Evolutionary conservation across 2,113 vertebrate genomes (phyloP).

Genomic region (Crotalus tigris): DNA sequence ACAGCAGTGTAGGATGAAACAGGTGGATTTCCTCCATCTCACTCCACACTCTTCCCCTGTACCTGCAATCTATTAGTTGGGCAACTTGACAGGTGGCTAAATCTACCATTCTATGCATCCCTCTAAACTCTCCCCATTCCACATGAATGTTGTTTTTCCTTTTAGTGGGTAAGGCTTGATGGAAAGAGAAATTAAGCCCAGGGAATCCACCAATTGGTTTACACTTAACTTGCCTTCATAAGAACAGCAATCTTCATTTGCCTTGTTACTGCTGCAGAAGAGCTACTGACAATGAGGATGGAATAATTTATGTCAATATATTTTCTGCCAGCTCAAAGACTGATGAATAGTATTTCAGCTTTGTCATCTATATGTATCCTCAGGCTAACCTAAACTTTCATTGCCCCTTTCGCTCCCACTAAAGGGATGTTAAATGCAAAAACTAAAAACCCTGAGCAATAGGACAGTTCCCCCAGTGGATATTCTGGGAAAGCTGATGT

Average conservation of each 20-base stretch:
- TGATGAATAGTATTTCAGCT: neutral
- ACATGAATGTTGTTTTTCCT: neutral
- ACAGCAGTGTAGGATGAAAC: neutral
- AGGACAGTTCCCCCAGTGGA: neutral
- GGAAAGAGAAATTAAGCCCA: neutral
- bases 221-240: neutral
- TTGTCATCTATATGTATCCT: neutral
- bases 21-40: neutral
- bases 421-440: neutral
- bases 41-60: neutral
- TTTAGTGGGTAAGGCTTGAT: neutral
- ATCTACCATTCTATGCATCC: neutral
- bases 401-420: neutral
- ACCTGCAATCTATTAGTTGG: neutral
- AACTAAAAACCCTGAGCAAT: neutral
- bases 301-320: neutral
- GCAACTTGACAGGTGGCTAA: neutral
- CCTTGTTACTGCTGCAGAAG: neutral
- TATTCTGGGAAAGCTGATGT: no score
- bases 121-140: neutral
- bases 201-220: neutral
- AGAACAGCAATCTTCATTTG: neutral
- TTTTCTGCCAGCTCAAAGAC: neutral
- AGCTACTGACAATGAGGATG: neutral
- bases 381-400: neutral